A percentile compares a stretch with the other conserved stretches of the same genome.
Conservation (phyloP, 2,113 vertebrate genomes). For the Pantherophis guttatus region DNA sequence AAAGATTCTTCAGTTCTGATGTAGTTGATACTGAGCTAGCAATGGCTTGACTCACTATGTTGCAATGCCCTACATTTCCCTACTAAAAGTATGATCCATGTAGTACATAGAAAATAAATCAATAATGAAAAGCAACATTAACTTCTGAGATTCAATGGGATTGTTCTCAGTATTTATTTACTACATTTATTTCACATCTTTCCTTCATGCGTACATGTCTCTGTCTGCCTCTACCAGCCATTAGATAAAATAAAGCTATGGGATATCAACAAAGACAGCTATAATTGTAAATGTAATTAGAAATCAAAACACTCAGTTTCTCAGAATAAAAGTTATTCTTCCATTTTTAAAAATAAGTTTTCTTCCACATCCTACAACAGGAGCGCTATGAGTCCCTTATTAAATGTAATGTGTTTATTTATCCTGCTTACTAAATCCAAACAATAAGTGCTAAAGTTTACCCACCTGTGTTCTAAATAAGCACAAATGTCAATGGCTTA, state of each 20-base stretch:
- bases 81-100: background rate
- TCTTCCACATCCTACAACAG: background rate
- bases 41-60: background rate
- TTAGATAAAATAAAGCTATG: background rate
- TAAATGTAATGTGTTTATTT: slow-evolving; percentile 8
- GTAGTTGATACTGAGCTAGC: background rate
- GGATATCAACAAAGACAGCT: background rate
- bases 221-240: background rate
- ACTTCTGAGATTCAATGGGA: background rate
- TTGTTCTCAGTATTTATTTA: background rate
- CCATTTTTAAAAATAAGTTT: background rate
- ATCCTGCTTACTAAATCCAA: background rate
- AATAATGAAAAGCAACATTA: background rate
- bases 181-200: background rate
- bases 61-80: background rate
- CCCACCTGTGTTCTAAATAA: background rate
- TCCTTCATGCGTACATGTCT: background rate
- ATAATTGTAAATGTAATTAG: background rate
- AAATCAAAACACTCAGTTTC: background rate
- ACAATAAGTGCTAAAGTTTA: slow-evolving; percentile 13
- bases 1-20: background rate
- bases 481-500: slow-evolving; percentile 2
- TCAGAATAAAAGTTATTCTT: background rate
- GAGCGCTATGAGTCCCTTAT: background rate
- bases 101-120: background rate